Evolutionary conservation across 2,797 vertebrate genomes (phyloP).

Genomic region (Enteromius thamalakanensis): DNA sequence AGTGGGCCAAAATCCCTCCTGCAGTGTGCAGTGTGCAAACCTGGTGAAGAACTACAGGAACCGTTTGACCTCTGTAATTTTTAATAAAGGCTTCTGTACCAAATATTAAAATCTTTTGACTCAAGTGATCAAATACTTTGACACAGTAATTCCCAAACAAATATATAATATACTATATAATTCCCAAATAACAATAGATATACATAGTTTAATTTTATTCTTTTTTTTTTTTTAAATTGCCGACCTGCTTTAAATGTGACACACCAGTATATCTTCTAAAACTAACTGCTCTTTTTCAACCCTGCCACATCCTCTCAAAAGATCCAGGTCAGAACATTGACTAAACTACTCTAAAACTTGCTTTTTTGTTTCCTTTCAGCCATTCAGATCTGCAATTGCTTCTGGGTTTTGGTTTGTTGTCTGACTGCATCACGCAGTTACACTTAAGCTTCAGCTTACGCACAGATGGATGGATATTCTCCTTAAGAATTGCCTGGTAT

Average conservation of each 20-base stretch:
- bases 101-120: no score
- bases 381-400: neutral
- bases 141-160: no score
- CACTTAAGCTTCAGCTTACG: conserved; percentile 7
- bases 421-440: neutral
- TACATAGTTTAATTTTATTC: no score
- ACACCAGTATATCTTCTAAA: neutral
- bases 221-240: no score
- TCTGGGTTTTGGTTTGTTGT: neutral
- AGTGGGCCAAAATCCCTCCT: no score
- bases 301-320: neutral
- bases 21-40: no score
- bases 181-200: no score
- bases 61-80: no score
- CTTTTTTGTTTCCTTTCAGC: neutral
- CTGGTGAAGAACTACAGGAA: no score
- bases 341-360: neutral
- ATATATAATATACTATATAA: no score
- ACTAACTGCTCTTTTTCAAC: neutral
- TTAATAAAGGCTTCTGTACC: no score
- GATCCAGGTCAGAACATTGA: neutral
- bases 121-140: no score
- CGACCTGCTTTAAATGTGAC: neutral
- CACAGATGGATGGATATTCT: conserved; percentile 6
- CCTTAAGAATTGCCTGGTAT: neutral